Evolutionary conservation across 2,113 vertebrate genomes (phyloP), one percentile per base, ranked within the genome.

Genomic region (Poecilia latipinna): DNA sequence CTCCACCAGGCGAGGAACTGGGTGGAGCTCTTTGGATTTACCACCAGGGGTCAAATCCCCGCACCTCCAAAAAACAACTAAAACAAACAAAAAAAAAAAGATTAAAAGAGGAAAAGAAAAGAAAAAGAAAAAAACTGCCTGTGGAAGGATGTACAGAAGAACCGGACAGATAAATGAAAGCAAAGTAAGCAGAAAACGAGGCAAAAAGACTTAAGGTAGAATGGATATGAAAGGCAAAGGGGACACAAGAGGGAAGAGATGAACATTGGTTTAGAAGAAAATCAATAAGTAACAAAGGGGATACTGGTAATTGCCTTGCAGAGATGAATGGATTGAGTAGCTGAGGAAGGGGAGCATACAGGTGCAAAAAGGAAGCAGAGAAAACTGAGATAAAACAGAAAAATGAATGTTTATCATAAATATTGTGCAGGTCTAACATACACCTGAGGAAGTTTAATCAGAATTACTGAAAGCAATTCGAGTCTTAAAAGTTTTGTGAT

Each of bases 261-360:
- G 85, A 88, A 74, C 44, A 75, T 54, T 51, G 65, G 62, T 62
- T 74, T 68, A 66, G 74, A 74, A 42, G 70, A 64, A 84, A 86
- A 91, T 85, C 87, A 82, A 91, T 85, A 65, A 26, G 75, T 31
- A 72, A 79, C 75, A 70, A 70, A 76, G 78, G 76, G 85, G 80
- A 48, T 70, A 68, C 70, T 82, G 82, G 85, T 85, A 87, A 91
- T 83, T 88, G 83, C 80, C 82, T 86, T 74, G 74, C 80, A 88
- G 75, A 81, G 69, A 84, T 78, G 73, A 79, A 89, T 84, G 77
- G 77, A 77, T 65, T 65, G 80, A 78, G 72, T 67, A 78, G 74
- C 60, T 79, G 60, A 73, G 69, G 72, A 82, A 32, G 74, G 67
- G 0, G 10, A 71, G 71, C 3, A 57, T 69, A 68, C 70, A 78